Conservation (phyloP, 2,888 invertebrate species). For the Timema podura region DNA sequence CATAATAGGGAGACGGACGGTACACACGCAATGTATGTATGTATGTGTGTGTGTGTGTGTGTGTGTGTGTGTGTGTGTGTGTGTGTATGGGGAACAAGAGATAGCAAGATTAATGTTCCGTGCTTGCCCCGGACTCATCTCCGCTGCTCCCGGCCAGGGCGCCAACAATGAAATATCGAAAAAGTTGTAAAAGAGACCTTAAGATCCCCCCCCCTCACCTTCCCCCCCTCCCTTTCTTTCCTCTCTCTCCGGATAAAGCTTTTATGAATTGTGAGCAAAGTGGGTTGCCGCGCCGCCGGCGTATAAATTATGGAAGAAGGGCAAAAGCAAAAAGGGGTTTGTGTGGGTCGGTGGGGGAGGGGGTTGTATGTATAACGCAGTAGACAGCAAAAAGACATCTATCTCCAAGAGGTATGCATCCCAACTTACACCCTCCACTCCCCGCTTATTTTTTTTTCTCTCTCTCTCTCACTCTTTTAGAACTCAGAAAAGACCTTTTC, state of each 20-base stretch:
- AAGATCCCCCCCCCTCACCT: constrained; percentile 2
- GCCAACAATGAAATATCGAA: constrained; percentile 32
- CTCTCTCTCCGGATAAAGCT: constrained; percentile 25
- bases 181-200: constrained; percentile 27
- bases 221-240: not conserved
- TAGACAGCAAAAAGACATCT: not conserved
- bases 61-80: constrained; percentile 3
- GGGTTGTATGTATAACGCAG: constrained; percentile 1
- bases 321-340: not conserved
- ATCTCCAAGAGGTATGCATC: no score
- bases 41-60: constrained; percentile 1
- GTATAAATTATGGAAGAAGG: constrained; percentile 26
- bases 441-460: not conserved
- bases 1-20: no score
- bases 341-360: not conserved
- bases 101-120: constrained; percentile 14
- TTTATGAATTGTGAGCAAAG: constrained; percentile 29
- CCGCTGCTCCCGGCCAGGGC: constrained; percentile 16
- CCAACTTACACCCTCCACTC: no score
- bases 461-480: not conserved
- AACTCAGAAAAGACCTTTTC: not conserved
- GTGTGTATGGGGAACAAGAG: not conserved
- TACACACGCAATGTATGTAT: not conserved
- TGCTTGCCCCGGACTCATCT: not conserved
- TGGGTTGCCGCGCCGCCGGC: constrained; percentile 16